Evolutionary conservation across 2,797 vertebrate species (phyloP).

Genomic region (Coranthus polyacanthus): DNA sequence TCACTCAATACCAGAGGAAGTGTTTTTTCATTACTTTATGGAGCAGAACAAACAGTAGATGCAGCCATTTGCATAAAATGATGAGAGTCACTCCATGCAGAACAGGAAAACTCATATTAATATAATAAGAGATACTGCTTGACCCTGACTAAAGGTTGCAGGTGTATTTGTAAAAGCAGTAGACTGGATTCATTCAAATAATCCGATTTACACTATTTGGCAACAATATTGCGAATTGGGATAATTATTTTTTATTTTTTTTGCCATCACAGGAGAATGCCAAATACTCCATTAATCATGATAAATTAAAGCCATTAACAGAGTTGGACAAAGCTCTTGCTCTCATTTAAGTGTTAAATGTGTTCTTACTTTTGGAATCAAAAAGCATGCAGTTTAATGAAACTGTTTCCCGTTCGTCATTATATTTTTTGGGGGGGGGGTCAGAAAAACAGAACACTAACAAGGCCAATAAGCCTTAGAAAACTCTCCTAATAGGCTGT

Average conservation of each 20-base stretch:
- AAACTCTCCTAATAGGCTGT: slow-evolving; percentile 23
- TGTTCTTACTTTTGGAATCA: slow-evolving; percentile 34
- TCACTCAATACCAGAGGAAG: slow-evolving; percentile 57
- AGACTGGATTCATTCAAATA: slow-evolving; percentile 39
- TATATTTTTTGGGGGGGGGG: slow-evolving; percentile 18
- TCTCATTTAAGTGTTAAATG: slow-evolving; percentile 41
- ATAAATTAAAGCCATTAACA: slow-evolving; percentile 57
- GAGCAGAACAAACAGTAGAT: slow-evolving; percentile 75
- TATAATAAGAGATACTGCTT: slow-evolving; percentile 53
- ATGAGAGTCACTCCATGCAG: slow-evolving; percentile 76
- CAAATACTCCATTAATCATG: slow-evolving; percentile 61
- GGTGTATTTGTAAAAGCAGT: slow-evolving; percentile 54
- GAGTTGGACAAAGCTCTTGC: slow-evolving; percentile 31
- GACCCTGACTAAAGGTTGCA: slow-evolving; percentile 45
- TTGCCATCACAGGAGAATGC: slow-evolving; percentile 46
- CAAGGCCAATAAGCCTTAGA: slow-evolving; percentile 27
- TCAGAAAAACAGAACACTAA: slow-evolving; percentile 13
- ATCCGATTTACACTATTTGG: slow-evolving; percentile 54
- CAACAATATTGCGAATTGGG: slow-evolving; percentile 28
- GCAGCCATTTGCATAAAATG: slow-evolving; percentile 82
- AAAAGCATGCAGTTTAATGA: slow-evolving; percentile 36
- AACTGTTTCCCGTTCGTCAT: slow-evolving; percentile 13
- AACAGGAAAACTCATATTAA: slow-evolving; percentile 68
- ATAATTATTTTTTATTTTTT: slow-evolving; percentile 42
- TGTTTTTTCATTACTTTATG: slow-evolving; percentile 75